phyloP scores from a whole-genome alignment of 2,888 invertebrate genomes.

The Camponotus fellah region DNA sequence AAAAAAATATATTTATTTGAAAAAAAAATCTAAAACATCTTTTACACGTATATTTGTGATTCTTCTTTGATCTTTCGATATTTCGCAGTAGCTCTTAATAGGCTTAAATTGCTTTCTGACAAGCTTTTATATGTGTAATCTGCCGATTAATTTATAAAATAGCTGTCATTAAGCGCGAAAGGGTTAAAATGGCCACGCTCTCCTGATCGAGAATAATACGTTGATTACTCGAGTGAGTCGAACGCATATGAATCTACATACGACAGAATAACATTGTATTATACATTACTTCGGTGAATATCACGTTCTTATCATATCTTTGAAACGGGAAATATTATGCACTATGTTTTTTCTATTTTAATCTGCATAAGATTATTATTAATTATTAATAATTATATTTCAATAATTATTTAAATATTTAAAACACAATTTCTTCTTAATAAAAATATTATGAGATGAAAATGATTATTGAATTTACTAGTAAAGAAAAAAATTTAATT shows the following conservation, averaged over 20 bases:
- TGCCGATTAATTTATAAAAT: constrained; percentile 1
- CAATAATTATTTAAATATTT: too few relatives aligned
- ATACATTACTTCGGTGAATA: background rate
- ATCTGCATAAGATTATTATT: background rate
- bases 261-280: constrained; percentile 2
- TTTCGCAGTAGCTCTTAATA: background rate
- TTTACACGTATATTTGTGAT: background rate
- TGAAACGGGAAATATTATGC: background rate
- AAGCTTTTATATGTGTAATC: background rate
- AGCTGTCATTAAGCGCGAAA: background rate
- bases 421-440: too few relatives aligned
- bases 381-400: background rate
- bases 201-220: constrained; percentile 27
- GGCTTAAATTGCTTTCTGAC: background rate
- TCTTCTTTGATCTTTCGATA: too few relatives aligned
- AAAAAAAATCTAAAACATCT: background rate
- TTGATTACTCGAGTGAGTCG: constrained; percentile 24
- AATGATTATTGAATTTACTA: too few relatives aligned
- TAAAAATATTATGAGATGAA: too few relatives aligned
- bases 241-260: background rate
- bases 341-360: background rate
- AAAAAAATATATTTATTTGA: too few relatives aligned
- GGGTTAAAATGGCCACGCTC: constrained; percentile 17
- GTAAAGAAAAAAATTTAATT: too few relatives aligned
- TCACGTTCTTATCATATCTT: background rate